A percentile compares a stretch with the other conserved stretches of the same genome.
These are phyloP conservation scores for Octodonta nipae DNA, from an alignment of 2,888 invertebrate genomes.

Conservation along the genomic window DNA sequence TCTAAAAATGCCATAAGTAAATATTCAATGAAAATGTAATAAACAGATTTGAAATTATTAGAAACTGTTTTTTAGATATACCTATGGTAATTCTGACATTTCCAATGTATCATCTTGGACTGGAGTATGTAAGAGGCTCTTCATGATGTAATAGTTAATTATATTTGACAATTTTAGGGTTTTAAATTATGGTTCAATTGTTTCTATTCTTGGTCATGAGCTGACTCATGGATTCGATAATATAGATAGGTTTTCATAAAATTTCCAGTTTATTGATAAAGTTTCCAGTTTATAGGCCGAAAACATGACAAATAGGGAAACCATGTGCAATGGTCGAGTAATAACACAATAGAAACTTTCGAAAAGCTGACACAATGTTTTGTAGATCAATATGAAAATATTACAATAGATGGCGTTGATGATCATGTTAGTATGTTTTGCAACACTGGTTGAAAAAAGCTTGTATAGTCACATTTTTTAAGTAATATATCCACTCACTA, in stretches of 20 bases:
- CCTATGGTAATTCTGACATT: slow-evolving; percentile 73
- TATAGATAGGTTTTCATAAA: slow-evolving; percentile 27
- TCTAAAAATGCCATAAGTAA: slow-evolving; percentile 70
- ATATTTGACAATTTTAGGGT: slow-evolving; percentile 50
- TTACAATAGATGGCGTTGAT: slow-evolving; percentile 48
- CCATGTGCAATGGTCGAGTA: slow-evolving; percentile 81
- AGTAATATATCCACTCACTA: too few species aligned
- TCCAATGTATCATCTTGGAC: slow-evolving; percentile 71
- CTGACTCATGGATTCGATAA: slow-evolving; percentile 48
- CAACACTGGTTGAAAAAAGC: neutral
- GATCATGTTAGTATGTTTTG: slow-evolving; percentile 47
- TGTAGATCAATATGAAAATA: slow-evolving; percentile 65
- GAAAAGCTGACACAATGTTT: slow-evolving; percentile 70
- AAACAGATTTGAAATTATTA: neutral
- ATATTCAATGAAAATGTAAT: slow-evolving; percentile 19
- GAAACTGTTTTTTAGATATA: slow-evolving; percentile 46
- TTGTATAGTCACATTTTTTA: too few species aligned
- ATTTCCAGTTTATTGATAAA: neutral
- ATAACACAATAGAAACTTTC: slow-evolving; percentile 60
- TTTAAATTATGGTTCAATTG: slow-evolving; percentile 70
- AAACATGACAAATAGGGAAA: slow-evolving; percentile 77
- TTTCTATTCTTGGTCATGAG: slow-evolving; percentile 65
- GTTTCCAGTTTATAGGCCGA: slow-evolving; percentile 43
- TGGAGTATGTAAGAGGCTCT: slow-evolving; percentile 57
- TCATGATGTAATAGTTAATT: too few species aligned